phyloP scores from a whole-genome alignment of 2,888 invertebrate genomes.

The Cosmorhoe ocellata region DNA sequence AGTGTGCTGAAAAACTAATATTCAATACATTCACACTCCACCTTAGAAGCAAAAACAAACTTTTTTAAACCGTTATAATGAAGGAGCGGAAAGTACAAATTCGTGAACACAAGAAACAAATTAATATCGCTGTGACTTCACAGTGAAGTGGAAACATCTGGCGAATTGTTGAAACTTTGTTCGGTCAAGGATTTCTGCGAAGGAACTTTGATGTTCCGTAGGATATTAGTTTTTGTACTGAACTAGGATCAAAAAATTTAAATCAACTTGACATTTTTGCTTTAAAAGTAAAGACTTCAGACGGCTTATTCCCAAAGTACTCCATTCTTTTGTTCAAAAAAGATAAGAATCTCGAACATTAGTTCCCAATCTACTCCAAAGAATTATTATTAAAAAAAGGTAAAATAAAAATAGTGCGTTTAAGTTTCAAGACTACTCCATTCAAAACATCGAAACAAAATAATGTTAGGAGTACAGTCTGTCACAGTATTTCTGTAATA shows the following conservation, averaged over 20 bases:
- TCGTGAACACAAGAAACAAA: conserved; percentile 76
- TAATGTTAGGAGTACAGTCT: too few relatives aligned
- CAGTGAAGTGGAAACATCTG: conserved; percentile 72
- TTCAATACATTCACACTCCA: conserved; percentile 32
- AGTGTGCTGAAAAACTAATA: too few relatives aligned
- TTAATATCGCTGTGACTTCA: conserved; percentile 48
- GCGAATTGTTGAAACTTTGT: conserved; percentile 27
- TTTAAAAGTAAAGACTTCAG: too few relatives aligned
- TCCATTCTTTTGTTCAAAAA: too few relatives aligned
- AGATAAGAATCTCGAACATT: too few relatives aligned
- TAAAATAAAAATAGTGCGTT: too few relatives aligned
- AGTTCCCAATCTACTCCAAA: too few relatives aligned
- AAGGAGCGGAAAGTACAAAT: conserved; percentile 73
- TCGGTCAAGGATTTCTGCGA: conserved; percentile 25
- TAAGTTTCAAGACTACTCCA: too few relatives aligned
- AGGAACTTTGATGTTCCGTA: conserved; percentile 21
- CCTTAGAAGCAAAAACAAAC: conserved; percentile 41
- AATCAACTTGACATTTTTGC: not conserved
- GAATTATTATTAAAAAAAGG: too few relatives aligned
- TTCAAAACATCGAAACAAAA: too few relatives aligned
- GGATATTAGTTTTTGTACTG: conserved; percentile 1
- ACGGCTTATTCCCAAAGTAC: too few relatives aligned
- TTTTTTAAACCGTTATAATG: conserved; percentile 37
- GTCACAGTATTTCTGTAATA: too few relatives aligned
- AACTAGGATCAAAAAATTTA: not conserved